Percentiles rank a stretch among this genome's conserved stretches.
Conservation (phyloP, 1,140 invertebrate species). For the Conus ventricosus region DNA sequence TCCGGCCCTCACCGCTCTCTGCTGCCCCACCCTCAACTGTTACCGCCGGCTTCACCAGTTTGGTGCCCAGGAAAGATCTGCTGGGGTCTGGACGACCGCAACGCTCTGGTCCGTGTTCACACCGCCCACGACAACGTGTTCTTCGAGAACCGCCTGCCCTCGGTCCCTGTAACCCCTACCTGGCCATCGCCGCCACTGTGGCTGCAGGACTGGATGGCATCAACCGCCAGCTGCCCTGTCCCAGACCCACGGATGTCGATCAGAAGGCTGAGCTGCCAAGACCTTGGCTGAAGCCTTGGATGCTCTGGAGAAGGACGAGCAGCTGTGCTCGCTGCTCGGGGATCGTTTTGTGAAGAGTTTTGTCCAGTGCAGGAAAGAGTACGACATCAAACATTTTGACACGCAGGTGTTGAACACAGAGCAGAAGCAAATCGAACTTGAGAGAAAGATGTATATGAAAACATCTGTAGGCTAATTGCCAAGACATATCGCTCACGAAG, state of each 20-base stretch:
- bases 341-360: slow-evolving; percentile 20
- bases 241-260: background rate
- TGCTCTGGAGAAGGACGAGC: slow-evolving; percentile 24
- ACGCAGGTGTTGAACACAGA: background rate
- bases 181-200: slow-evolving; percentile 33
- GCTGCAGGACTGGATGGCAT: slow-evolving; percentile 36
- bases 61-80: slow-evolving; percentile 32
- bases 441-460: slow-evolving; percentile 24
- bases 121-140: slow-evolving; percentile 22
- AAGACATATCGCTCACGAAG: too few species aligned
- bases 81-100: slow-evolving; percentile 48
- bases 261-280: background rate
- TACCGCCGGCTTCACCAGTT: slow-evolving; percentile 38
- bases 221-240: slow-evolving; percentile 10
- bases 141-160: slow-evolving; percentile 36
- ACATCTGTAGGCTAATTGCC: too few species aligned
- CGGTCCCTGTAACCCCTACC: slow-evolving; percentile 34
- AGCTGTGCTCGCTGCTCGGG: slow-evolving; percentile 19
- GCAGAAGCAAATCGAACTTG: slow-evolving; percentile 1
- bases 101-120: slow-evolving; percentile 18
- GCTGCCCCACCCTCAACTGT: slow-evolving; percentile 43
- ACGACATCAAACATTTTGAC: background rate
- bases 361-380: background rate
- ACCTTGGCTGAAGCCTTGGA: slow-evolving; percentile 25
- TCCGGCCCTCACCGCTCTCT: slow-evolving; percentile 30